Evolutionary conservation across 2,888 invertebrate species (phyloP).

Genomic region (Tricholauxania praeusta): DNA sequence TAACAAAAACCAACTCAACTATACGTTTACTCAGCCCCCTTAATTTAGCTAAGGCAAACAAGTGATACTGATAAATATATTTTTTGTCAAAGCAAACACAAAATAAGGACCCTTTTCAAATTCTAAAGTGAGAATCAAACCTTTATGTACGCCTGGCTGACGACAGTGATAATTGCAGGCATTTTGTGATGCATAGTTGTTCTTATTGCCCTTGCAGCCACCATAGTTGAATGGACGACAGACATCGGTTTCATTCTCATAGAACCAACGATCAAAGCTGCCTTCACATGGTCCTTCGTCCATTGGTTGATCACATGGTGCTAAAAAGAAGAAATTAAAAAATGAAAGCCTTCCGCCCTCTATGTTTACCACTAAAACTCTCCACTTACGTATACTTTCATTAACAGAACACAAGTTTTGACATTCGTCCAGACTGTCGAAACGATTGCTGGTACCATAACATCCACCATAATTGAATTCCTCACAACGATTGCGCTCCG

Average conservation of each 20-base stretch:
- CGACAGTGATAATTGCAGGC: conserved; percentile 85
- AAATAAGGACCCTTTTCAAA: neutral
- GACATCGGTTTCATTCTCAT: conserved; percentile 73
- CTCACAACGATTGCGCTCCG: conserved; percentile 79
- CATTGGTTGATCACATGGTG: conserved; percentile 80
- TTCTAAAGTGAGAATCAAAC: conserved; percentile 69
- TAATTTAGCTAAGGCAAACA: neutral
- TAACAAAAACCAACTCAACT: conserved; percentile 36
- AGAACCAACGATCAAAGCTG: conserved; percentile 83
- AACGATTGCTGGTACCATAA: conserved; percentile 91
- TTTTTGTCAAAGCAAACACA: conserved; percentile 7
- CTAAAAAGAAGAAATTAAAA: conserved; percentile 67
- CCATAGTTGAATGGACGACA: conserved; percentile 86
- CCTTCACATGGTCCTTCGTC: conserved; percentile 85
- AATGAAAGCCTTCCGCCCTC: neutral
- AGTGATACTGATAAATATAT: too few species aligned
- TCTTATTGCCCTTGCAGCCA: conserved; percentile 89
- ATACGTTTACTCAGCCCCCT: conserved; percentile 10
- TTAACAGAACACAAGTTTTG: conserved; percentile 77
- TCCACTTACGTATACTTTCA: conserved; percentile 73
- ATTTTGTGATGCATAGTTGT: conserved; percentile 84
- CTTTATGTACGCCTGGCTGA: conserved; percentile 79
- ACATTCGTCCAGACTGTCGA: conserved; percentile 83
- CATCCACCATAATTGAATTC: conserved; percentile 93
- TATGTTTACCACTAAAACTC: neutral